These are phyloP conservation scores for Vanacampus margaritifer DNA, from an alignment of 2,113 vertebrate species.

Conservation along the genomic window DNA sequence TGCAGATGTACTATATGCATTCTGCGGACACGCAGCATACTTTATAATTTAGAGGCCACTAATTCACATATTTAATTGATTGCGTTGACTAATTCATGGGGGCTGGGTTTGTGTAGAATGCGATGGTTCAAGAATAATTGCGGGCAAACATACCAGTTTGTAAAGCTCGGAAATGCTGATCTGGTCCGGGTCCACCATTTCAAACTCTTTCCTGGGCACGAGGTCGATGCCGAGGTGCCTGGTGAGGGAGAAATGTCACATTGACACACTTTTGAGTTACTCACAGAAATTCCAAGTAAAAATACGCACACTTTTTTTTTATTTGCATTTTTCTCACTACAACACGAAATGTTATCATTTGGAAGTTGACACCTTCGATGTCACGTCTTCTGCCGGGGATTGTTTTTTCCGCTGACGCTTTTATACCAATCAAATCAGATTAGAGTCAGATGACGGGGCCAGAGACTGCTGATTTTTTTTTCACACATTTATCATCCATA, in stretches of 20 bases:
- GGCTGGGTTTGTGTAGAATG: conserved; percentile 2
- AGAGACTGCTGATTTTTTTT: no score
- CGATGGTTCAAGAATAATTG: conserved; percentile 19
- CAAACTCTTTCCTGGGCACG: conserved; percentile 96
- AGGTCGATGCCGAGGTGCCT: conserved; percentile 95
- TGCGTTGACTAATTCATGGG: conserved; percentile 18
- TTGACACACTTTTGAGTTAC: neutral
- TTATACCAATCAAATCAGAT: no score
- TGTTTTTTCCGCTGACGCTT: no score
- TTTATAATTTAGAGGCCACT: conserved; percentile 17
- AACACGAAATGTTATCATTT: no score
- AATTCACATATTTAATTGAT: conserved; percentile 16
- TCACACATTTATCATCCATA: no score
- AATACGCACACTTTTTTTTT: no score
- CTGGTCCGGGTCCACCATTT: conserved; percentile 95
- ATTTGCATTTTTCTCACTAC: no score
- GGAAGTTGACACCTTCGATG: no score
- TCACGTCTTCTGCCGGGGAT: no score
- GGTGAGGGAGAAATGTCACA: conserved; percentile 17
- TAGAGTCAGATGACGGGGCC: no score
- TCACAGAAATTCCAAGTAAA: no score
- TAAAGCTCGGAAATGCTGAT: conserved; percentile 97
- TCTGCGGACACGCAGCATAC: conserved; percentile 13
- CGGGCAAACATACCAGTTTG: conserved; percentile 86
- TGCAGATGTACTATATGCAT: conserved; percentile 20